These are phyloP conservation scores for Ypsolopha scabrella DNA, from an alignment of 2,888 invertebrate species.

Conservation along the genomic window DNA sequence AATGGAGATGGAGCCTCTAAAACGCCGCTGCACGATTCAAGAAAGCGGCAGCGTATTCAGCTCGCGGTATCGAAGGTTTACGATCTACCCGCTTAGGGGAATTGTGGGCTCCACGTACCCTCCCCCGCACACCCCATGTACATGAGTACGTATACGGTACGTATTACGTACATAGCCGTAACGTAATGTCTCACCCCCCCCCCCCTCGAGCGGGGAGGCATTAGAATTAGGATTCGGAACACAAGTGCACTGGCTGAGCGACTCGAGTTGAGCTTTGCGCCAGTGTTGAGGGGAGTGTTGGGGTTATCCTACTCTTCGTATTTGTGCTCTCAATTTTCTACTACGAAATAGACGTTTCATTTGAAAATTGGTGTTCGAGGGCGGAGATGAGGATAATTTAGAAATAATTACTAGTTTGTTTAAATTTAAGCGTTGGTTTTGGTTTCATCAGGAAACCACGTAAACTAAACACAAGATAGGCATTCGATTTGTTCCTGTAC, in stretches of 20 bases:
- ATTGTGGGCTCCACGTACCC: slow-evolving; percentile 57
- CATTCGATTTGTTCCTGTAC: no score
- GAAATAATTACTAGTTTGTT: no score
- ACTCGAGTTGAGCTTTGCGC: background rate
- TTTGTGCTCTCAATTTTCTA: background rate
- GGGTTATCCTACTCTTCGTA: background rate
- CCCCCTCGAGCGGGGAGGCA: slow-evolving; percentile 37
- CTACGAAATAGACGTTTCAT: no score
- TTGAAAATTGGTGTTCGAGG: no score
- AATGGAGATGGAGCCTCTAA: no score
- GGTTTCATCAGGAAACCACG: no score
- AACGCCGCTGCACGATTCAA: no score
- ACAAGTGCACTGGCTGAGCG: slow-evolving; percentile 19
- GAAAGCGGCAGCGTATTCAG: slow-evolving; percentile 37
- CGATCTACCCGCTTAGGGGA: slow-evolving; percentile 63
- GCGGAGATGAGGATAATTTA: no score
- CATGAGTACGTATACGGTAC: slow-evolving; percentile 14
- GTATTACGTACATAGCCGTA: slow-evolving; percentile 27
- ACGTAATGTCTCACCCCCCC: slow-evolving; percentile 27
- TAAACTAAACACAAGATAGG: no score
- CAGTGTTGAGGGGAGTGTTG: background rate
- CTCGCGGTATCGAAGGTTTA: slow-evolving; percentile 65
- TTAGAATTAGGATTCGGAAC: slow-evolving; percentile 60
- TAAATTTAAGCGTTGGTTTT: no score
- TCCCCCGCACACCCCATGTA: slow-evolving; percentile 30